phyloP scores from a whole-genome alignment of 2,113 vertebrate genomes.

The Tiliqua scincoides region DNA sequence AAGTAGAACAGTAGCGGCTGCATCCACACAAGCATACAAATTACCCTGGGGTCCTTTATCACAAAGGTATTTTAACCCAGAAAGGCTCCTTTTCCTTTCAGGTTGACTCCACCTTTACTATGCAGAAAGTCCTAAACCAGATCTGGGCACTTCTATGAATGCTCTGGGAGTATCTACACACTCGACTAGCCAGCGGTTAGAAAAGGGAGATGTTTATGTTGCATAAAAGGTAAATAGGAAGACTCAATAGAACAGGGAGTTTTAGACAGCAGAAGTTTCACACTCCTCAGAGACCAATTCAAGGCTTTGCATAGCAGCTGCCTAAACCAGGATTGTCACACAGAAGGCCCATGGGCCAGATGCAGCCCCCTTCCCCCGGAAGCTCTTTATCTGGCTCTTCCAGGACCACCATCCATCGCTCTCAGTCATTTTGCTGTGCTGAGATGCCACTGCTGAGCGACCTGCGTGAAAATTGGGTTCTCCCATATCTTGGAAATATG shows the following conservation, averaged over 20 bases:
- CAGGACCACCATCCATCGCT: too few relatives aligned
- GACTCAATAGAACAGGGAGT: background rate
- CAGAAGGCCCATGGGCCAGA: too few relatives aligned
- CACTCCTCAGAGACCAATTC: too few relatives aligned
- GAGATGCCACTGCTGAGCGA: too few relatives aligned
- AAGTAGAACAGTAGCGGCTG: slow-evolving; percentile 46
- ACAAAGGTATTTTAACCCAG: slow-evolving; percentile 1
- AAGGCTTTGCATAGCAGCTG: too few relatives aligned
- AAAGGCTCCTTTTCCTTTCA: background rate
- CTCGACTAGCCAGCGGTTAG: background rate
- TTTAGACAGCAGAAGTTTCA: background rate
- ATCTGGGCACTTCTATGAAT: background rate
- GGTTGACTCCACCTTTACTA: background rate
- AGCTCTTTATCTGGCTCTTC: too few relatives aligned
- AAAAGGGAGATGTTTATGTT: background rate
- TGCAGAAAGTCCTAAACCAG: background rate
- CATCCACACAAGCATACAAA: slow-evolving; percentile 23
- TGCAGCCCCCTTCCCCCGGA: too few relatives aligned
- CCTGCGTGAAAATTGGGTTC: too few relatives aligned
- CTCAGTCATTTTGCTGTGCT: too few relatives aligned
- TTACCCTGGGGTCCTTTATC: background rate
- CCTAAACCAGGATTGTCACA: too few relatives aligned
- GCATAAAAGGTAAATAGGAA: background rate
- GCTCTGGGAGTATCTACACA: background rate
- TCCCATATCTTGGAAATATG: too few relatives aligned